Base-by-base conservation (phyloP, 2,888 invertebrate species). In the Spodoptera littoralis region DNA sequence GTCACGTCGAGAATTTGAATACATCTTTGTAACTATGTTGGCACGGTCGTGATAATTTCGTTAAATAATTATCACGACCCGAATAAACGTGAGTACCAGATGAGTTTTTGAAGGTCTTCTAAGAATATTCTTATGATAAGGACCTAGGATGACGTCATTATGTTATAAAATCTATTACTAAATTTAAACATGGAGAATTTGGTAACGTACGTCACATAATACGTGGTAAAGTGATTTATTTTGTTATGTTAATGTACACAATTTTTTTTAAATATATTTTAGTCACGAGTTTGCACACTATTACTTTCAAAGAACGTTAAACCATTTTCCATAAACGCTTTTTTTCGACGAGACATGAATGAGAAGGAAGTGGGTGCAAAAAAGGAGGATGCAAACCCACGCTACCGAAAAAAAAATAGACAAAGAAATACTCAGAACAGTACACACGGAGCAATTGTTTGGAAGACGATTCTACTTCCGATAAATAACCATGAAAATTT, bases 1-100 rank as follows among this genome's bases (percentile, higher is more conserved):
- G 75, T 79, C 76, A 76, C 60, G 46, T 12, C 63, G 60, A 58
- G 55, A 66, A 61, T 73, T 76, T 76, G 70, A 76, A 76, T 77
- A 65, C 57, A 64, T 77, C 68, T 76, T 63, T 54, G 50, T 72
- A 75, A 83, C 83, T 65, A 67, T 62, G 71, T 82, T 84, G 79
- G 80, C 74, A 60, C 65, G 61, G 62, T 60, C 66, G 68, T 81
- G 84, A 82, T 87, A 85, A 86, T 77, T 83, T 79, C 69, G 50
- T 65, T 74, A 73, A 81, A 79, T 76, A 82, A 84, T 87, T 84
- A 87, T 83, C 85, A 80, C 77, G 58, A 64, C 59, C 69, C 73
- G 65, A 76, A 76, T 75, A 80, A 77, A 74, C 80, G 77, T 79
- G 80, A 75, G 75, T 55, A 60, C 60, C 64, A 65, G 59, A 73